Conservation (phyloP, 2,888 invertebrate genomes). For the Steinernema hermaphroditum region DNA sequence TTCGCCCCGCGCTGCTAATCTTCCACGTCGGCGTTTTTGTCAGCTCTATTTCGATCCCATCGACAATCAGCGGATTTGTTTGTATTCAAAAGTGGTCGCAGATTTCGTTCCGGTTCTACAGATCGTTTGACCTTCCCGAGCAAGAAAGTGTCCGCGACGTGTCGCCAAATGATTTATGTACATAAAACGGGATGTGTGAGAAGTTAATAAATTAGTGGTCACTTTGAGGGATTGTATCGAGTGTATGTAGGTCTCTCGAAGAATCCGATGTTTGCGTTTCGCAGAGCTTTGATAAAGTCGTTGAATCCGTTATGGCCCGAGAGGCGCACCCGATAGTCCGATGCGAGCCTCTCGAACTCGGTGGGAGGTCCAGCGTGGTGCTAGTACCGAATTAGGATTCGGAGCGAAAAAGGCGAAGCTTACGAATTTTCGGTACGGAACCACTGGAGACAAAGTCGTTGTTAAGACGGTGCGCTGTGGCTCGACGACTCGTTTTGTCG, state of each 20-base stretch:
- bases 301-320: slow-evolving; percentile 47
- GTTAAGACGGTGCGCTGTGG: neutral
- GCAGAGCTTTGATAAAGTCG: slow-evolving; percentile 48
- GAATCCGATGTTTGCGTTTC: slow-evolving; percentile 51
- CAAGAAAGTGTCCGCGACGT: too few species aligned
- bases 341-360: slow-evolving; percentile 47
- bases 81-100: neutral
- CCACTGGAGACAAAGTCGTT: neutral
- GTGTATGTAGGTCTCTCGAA: slow-evolving; percentile 36
- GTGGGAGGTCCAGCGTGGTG: slow-evolving; percentile 39
- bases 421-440: slow-evolving; percentile 14
- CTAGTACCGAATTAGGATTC: slow-evolving; percentile 36
- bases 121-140: slow-evolving; percentile 8
- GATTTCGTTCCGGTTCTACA: slow-evolving; percentile 12
- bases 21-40: too few species aligned
- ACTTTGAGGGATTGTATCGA: neutral
- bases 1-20: too few species aligned
- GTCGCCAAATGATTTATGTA: slow-evolving; percentile 14
- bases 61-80: neutral
- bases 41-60: too few species aligned
- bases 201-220: slow-evolving; percentile 5
- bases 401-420: neutral
- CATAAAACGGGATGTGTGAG: neutral
- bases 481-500: slow-evolving; percentile 10
- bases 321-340: slow-evolving; percentile 47